Evolutionary conservation across 1,140 invertebrate genomes (phyloP).

Genomic region (Antheraea mylitta): DNA sequence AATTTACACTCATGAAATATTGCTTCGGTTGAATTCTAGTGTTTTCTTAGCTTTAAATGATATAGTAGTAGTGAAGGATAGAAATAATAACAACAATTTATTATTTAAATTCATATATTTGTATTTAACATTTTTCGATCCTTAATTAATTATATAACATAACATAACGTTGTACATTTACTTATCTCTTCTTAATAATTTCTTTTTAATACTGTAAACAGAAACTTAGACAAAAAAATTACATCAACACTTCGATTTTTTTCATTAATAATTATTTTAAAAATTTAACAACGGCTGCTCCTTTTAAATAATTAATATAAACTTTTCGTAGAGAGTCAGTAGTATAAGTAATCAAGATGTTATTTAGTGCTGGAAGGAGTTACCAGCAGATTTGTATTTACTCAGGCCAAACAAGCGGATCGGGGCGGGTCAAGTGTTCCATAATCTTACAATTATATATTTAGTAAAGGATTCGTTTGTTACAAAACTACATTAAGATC

Average conservation of each 20-base stretch:
- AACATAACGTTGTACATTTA: slow-evolving; percentile 21
- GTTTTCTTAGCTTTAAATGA: too few relatives aligned
- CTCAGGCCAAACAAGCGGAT: neutral
- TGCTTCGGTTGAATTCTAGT: too few relatives aligned
- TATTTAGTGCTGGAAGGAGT: neutral
- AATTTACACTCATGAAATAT: too few relatives aligned
- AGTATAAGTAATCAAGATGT: neutral
- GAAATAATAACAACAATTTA: slow-evolving; percentile 12
- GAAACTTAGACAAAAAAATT: slow-evolving; percentile 7
- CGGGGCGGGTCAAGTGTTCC: neutral
- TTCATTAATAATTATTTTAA: too few relatives aligned
- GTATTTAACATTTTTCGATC: slow-evolving; percentile 22
- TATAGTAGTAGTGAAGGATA: neutral
- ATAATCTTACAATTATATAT: neutral
- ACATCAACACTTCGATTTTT: neutral
- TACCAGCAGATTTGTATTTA: neutral
- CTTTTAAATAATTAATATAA: neutral
- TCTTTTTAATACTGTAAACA: slow-evolving; percentile 1
- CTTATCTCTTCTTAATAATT: slow-evolving; percentile 24
- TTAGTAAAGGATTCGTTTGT: neutral
- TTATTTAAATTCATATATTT: slow-evolving; percentile 20
- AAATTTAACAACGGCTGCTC: neutral
- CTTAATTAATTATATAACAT: slow-evolving; percentile 18
- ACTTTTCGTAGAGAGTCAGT: neutral
- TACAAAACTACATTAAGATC: slow-evolving; percentile 2